Evolutionary conservation across 2,888 invertebrate species (phyloP), one percentile per base, ranked within the genome.

Genomic region (Imbricaverruca yamaguchii): DNA sequence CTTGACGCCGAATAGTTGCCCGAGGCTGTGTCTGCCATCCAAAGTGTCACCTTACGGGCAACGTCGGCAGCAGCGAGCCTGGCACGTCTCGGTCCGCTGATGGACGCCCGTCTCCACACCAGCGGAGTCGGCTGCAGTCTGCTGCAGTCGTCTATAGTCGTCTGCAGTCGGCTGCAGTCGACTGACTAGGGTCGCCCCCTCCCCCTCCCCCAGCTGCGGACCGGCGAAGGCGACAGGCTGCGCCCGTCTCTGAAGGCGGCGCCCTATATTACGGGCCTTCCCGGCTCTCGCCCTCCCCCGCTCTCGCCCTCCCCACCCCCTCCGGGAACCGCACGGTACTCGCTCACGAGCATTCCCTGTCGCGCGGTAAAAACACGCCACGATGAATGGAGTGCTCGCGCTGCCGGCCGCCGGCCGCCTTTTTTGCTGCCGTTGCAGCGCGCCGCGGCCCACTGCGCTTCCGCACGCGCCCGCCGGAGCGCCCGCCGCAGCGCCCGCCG

Each of bases 351-450:
- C 61, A 7, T 39, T 39, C 15, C 15, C 61, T 13, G 61, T 18
- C 69, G 4, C 4, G 69, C 25, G 69, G 25, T 39, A 39, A 25
- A 69, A 69, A 69, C 25, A 23, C 69, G 23, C 69, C 25, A 4
- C 69, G 69, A 69, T 69, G 69, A 69, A 69, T 69, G 69, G 69
- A 25, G 69, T 15, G 15, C 63, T n/a, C 6, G 63, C n/a, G 63
- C 61, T 7, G 61, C 18, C 61, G 13, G 61, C 4, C 61, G 9
- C 61, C 0, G 61, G 9, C 61, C 61, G 61, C 15, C 61, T 13
- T 18, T 18, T 15, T 18, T 18, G 69, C 69, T 12, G 69, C 69
- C 39, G 69, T 69, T 67, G 25, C 67, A 12, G n/a, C 69, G 23
- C 10, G 0, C 25, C 39, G 69, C 39, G 6, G 39, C 25, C 39